Conservation (phyloP, 2,113 vertebrate genomes). For the Xiphophorus maculatus region DNA sequence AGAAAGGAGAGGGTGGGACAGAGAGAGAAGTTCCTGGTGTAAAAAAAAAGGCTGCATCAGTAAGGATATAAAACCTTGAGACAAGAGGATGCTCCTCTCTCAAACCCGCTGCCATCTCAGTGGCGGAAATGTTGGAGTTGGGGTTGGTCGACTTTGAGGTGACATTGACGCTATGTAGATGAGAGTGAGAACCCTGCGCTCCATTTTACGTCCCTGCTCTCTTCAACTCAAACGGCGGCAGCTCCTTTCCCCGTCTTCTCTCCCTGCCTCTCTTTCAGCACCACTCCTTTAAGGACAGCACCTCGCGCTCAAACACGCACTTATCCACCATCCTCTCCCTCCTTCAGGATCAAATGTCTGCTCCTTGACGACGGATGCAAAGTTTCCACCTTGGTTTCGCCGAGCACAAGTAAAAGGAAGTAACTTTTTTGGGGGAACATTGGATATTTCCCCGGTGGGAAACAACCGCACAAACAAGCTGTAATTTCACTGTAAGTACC, state of each 20-base stretch:
- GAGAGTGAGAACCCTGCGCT: conserved; percentile 78
- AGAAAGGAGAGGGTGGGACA: conserved; percentile 22
- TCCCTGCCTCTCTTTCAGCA: conserved; percentile 80
- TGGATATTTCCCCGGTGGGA: conserved; percentile 44
- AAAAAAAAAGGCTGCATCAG: conserved; percentile 52
- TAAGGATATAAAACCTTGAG: conserved; percentile 80
- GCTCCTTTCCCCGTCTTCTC: conserved; percentile 72
- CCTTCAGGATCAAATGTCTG: conserved; percentile 63
- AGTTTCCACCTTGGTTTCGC: conserved; percentile 56
- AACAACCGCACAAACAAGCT: conserved; percentile 33
- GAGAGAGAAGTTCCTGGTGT: conserved; percentile 52
- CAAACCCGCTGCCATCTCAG: conserved; percentile 79
- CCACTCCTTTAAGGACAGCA: conserved; percentile 81
- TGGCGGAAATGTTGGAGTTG: conserved; percentile 82
- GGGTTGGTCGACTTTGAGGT: conserved; percentile 85
- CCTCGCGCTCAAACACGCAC: conserved; percentile 65
- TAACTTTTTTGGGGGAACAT: conserved; percentile 47
- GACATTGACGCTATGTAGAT: conserved; percentile 84
- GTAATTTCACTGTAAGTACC: conserved; percentile 71
- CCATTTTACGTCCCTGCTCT: conserved; percentile 78
- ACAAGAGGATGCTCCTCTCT: conserved; percentile 79
- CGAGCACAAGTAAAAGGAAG: conserved; percentile 59
- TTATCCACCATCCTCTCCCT: conserved; percentile 45
- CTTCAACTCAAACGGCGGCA: conserved; percentile 79
- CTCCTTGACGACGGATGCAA: conserved; percentile 60